Conservation (phyloP, 1,140 invertebrate genomes). For the Penaeus chinensis region DNA sequence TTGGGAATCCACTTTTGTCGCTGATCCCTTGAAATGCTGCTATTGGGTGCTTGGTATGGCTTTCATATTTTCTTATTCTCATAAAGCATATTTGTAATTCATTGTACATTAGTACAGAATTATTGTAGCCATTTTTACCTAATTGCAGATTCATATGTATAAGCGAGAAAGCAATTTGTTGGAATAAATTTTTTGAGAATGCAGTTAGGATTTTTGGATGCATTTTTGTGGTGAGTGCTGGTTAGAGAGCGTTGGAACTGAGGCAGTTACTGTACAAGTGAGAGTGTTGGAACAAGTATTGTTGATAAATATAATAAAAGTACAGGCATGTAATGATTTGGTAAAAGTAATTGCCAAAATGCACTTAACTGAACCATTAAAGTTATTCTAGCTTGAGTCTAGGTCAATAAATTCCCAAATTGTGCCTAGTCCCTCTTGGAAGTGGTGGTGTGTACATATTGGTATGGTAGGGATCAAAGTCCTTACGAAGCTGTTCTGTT, state of each 20-base stretch:
- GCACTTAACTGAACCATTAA: too few relatives aligned
- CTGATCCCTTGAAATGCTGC: slow-evolving; percentile 8
- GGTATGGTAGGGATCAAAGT: too few relatives aligned
- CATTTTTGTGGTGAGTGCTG: slow-evolving; percentile 35
- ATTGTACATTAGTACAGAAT: slow-evolving; percentile 49
- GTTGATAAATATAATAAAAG: neutral
- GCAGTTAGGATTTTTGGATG: slow-evolving; percentile 25
- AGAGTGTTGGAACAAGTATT: slow-evolving; percentile 42
- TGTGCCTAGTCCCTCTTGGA: too few relatives aligned
- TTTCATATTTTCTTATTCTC: slow-evolving; percentile 58
- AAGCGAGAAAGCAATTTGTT: slow-evolving; percentile 32
- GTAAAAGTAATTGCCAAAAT: too few relatives aligned
- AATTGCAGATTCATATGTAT: slow-evolving; percentile 45
- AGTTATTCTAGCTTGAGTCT: too few relatives aligned
- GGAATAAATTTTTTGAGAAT: slow-evolving; percentile 11
- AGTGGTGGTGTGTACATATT: too few relatives aligned
- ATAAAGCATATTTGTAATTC: slow-evolving; percentile 55
- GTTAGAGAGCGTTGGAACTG: slow-evolving; percentile 22
- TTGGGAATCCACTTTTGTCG: neutral
- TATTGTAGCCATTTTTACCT: slow-evolving; percentile 47
- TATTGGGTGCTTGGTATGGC: slow-evolving; percentile 48
- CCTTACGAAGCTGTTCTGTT: too few relatives aligned
- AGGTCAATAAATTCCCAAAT: too few relatives aligned
- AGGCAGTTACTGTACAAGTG: slow-evolving; percentile 35
- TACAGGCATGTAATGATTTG: too few relatives aligned